phyloP scores from a whole-genome alignment of 2,888 invertebrate genomes.

The Drosophila nr. fundita region DNA sequence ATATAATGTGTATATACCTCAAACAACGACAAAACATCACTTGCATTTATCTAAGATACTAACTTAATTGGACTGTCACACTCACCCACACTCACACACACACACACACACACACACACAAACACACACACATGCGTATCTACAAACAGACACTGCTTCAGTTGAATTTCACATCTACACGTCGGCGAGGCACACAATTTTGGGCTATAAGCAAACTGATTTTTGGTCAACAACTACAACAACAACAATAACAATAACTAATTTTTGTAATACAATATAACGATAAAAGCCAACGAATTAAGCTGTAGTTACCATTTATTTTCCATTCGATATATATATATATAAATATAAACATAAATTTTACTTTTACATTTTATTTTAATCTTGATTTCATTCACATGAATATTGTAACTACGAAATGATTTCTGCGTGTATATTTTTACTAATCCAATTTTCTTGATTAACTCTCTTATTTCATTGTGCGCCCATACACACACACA shows the following conservation, averaged over 20 bases:
- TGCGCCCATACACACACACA: conserved; percentile 49
- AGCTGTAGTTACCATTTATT: conserved; percentile 45
- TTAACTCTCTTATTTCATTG: conserved; percentile 79
- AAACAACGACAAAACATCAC: conserved; percentile 19
- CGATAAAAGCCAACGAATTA: conserved; percentile 56
- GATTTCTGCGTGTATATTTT: conserved; percentile 50
- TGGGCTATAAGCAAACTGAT: conserved; percentile 43
- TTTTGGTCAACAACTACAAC: conserved; percentile 40
- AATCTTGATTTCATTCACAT: conserved; percentile 44
- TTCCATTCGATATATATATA: conserved; percentile 27
- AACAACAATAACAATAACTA: conserved; percentile 28
- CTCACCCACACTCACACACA: conserved; percentile 35
- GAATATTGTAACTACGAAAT: conserved; percentile 47
- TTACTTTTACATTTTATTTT: conserved; percentile 27
- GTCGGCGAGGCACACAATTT: conserved; percentile 52
- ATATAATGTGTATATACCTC: conserved; percentile 46
- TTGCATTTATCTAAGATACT: conserved; percentile 20
- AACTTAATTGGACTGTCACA: conserved; percentile 36
- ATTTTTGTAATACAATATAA: conserved; percentile 39
- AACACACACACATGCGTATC: conserved; percentile 27
- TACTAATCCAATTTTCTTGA: conserved; percentile 80
- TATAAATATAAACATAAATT: conserved; percentile 15
- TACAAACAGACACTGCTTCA: conserved; percentile 20
- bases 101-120: conserved; percentile 28
- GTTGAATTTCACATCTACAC: conserved; percentile 53